Evolutionary conservation across 2,113 vertebrate genomes (phyloP).

Genomic region (Phrynocephalus versicolor): DNA sequence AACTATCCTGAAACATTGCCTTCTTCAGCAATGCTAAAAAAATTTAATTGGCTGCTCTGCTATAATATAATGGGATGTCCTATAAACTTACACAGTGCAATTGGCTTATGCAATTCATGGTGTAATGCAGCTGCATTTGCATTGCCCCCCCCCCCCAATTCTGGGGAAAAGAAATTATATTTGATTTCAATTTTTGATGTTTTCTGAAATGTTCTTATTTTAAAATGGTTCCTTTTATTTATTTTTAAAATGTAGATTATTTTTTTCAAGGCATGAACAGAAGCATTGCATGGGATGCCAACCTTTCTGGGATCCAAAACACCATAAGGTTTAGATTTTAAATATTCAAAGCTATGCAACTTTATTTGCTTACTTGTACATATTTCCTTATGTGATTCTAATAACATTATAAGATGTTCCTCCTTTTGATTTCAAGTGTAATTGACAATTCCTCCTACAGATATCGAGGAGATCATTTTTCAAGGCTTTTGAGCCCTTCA

Average conservation of each 20-base stretch:
- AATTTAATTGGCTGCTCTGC: constrained; percentile 37
- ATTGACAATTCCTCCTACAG: not conserved
- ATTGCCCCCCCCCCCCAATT: constrained; percentile 6
- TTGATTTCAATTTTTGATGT: not conserved
- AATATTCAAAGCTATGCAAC: not conserved
- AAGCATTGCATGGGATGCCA: too few species aligned
- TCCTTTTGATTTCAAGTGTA: not conserved
- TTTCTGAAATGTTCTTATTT: not conserved
- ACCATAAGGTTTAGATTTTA: not conserved
- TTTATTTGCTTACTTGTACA: not conserved
- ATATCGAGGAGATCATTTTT: not conserved
- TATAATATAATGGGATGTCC: constrained; percentile 42
- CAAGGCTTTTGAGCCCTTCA: not conserved
- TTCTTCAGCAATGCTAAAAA: constrained; percentile 23
- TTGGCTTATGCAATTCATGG: constrained; percentile 33
- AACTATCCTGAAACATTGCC: constrained; percentile 27
- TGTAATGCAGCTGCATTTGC: not conserved
- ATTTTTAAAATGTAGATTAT: not conserved
- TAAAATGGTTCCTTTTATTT: not conserved
- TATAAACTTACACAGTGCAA: constrained; percentile 43
- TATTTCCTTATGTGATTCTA: too few species aligned
- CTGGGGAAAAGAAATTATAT: constrained; percentile 5
- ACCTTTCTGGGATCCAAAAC: not conserved
- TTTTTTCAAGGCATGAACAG: not conserved
- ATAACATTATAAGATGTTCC: too few species aligned